Conservation (phyloP, 2,888 invertebrate species). For the Agrochola lychnidis region DNA sequence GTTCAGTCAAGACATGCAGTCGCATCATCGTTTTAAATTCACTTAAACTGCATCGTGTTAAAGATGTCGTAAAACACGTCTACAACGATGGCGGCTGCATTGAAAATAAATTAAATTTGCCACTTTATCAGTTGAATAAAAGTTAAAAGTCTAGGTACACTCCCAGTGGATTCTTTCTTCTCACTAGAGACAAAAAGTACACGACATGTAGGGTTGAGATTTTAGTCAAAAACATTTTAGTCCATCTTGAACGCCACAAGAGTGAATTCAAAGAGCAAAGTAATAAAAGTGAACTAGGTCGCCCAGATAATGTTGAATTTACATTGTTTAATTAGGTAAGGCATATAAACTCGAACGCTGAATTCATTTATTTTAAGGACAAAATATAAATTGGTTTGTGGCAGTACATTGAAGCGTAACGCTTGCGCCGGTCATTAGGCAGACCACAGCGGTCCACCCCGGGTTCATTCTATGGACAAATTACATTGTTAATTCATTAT, state of each 20-base stretch:
- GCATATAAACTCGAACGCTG: constrained; percentile 45
- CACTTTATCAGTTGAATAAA: no score
- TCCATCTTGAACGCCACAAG: constrained; percentile 3
- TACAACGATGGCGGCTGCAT: neutral
- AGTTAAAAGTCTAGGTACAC: no score
- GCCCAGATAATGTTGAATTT: constrained; percentile 27
- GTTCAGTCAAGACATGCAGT: neutral
- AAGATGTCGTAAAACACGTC: neutral
- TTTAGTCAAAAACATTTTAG: constrained; percentile 9
- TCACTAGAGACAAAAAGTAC: neutral
- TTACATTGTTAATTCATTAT: constrained; percentile 77
- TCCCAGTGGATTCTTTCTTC: neutral
- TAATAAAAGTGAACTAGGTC: constrained; percentile 30
- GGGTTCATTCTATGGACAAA: constrained; percentile 71
- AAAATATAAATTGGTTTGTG: constrained; percentile 75
- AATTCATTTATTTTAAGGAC: constrained; percentile 69
- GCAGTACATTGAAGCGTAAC: constrained; percentile 70
- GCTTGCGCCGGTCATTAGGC: constrained; percentile 73
- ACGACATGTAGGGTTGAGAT: neutral
- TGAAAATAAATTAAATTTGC: neutral
- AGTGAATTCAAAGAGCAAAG: constrained; percentile 1
- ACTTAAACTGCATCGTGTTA: neutral
- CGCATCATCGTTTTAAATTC: neutral
- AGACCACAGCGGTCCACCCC: constrained; percentile 69
- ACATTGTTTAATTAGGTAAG: constrained; percentile 55